These are phyloP conservation scores for Torymus texanus DNA, from an alignment of 2,888 invertebrate genomes.

Conservation along the genomic window DNA sequence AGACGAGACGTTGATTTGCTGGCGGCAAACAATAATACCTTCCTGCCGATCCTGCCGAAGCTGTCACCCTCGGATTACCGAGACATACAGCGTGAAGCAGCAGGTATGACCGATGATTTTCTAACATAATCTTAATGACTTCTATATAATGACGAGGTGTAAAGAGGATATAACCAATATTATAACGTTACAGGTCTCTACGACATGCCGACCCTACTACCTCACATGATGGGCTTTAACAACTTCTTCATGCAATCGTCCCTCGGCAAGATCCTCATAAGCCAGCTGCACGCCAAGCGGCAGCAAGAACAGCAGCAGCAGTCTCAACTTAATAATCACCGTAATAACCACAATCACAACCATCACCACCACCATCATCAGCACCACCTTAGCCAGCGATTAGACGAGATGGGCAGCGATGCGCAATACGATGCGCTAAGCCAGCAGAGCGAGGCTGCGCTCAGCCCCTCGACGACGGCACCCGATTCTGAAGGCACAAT, in stretches of 20 bases:
- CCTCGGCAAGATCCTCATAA: constrained; percentile 80
- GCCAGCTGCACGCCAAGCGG: constrained; percentile 77
- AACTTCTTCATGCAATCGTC: constrained; percentile 74
- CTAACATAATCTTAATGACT: too few relatives aligned
- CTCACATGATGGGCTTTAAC: constrained; percentile 70
- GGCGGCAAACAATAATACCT: constrained; percentile 79
- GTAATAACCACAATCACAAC: constrained; percentile 10
- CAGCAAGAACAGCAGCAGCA: constrained; percentile 60
- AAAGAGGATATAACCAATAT: too few relatives aligned
- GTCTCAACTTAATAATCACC: constrained; percentile 13
- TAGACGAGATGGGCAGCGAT: constrained; percentile 61
- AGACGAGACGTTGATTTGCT: constrained; percentile 75
- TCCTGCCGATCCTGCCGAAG: constrained; percentile 85
- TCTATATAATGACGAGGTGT: too few relatives aligned
- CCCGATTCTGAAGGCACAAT: constrained; percentile 80
- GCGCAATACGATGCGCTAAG: constrained; percentile 64
- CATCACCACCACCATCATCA: constrained; percentile 74
- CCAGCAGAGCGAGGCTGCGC: constrained; percentile 66
- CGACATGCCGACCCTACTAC: constrained; percentile 71
- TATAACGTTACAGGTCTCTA: constrained; percentile 60
- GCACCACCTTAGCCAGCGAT: constrained; percentile 70
- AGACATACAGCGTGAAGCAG: constrained; percentile 70
- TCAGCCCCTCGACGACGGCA: constrained; percentile 71
- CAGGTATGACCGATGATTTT: constrained; percentile 60
- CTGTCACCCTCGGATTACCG: constrained; percentile 71